These are phyloP conservation scores for Lagorchestes hirsutus DNA, from an alignment of 2,797 vertebrate species.

Conservation along the genomic window DNA sequence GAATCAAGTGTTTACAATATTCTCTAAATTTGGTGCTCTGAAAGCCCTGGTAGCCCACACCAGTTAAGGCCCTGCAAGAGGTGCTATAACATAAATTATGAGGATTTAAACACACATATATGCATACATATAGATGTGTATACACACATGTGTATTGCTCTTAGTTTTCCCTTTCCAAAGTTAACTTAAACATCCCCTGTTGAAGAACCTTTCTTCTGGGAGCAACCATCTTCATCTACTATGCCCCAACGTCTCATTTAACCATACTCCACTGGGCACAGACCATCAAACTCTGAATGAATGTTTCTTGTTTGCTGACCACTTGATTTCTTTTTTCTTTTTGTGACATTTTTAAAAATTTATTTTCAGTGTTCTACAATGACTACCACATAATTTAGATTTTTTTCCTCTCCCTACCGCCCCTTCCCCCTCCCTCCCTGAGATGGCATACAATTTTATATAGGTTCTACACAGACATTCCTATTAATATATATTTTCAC, in stretches of 20 bases:
- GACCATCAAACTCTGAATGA: not conserved
- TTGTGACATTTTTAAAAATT: too few species aligned
- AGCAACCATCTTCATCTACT: not conserved
- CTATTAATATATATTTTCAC: too few species aligned
- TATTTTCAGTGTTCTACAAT: too few species aligned
- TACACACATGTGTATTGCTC: not conserved
- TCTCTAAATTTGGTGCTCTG: not conserved
- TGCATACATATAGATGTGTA: too few species aligned
- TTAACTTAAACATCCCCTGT: not conserved
- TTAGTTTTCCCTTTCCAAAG: not conserved
- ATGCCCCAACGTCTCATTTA: not conserved
- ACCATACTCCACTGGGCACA: rapidly evolving
- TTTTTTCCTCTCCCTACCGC: too few species aligned
- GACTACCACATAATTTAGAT: too few species aligned
- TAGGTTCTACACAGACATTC: too few species aligned
- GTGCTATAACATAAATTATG: not conserved
- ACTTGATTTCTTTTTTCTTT: not conserved
- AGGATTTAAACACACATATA: not conserved
- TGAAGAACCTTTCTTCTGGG: not conserved
- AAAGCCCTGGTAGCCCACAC: not conserved
- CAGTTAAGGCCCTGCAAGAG: not conserved
- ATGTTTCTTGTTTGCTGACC: not conserved
- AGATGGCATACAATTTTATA: too few species aligned
- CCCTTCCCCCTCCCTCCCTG: too few species aligned
- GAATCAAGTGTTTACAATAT: not conserved